Base-by-base conservation (phyloP, 2,797 vertebrate species). In the Valencia hispanica region DNA sequence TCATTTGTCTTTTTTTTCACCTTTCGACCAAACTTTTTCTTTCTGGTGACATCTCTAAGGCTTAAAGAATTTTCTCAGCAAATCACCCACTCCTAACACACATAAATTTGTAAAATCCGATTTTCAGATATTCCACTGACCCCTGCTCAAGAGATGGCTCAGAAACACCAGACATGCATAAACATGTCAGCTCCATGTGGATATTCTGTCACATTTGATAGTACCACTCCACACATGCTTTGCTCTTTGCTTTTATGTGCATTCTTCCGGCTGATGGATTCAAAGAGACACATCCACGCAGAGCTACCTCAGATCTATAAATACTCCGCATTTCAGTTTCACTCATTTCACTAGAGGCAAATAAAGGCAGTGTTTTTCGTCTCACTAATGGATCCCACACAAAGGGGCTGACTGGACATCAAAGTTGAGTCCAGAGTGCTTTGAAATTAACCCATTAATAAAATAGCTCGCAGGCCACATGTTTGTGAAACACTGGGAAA, bases 331-430 rank as follows among this genome's bases (percentile, higher is more conserved):
- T 91, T 81, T 85, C 83, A 72, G 82, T 85, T 88, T 88, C 50
- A 87, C 82, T 89, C 71, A 87, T 89, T 90, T 80, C 77, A 80
- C 81, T 66, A 36, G 70, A 84, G 80, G 83, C 82, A 81, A 88
- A 87, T 80, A 71, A 78, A 80, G 74, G 47, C n/a, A 17, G 72
- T 70, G 73, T 82, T 83, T 86, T 74, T 73, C 76, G 41, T 81
- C 76, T 77, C 22, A 0, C 77, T 89, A 87, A 92, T 91, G 85
- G 84, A 85, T 73, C 65, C 69, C 70, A 80, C 79, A 91, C 85
- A 91, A 87, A 82, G 77, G 87, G 71, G 78, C 72, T 69, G 80
- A 91, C 77, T 77, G 80, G 83, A 89, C 90, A 85, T 91, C 75
- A 93, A 84, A 90, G 82, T 83, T 85, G 43, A 57, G 73, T 71